Base-by-base conservation (phyloP, 1,140 invertebrate genomes). In the Trichoplusia ni region DNA sequence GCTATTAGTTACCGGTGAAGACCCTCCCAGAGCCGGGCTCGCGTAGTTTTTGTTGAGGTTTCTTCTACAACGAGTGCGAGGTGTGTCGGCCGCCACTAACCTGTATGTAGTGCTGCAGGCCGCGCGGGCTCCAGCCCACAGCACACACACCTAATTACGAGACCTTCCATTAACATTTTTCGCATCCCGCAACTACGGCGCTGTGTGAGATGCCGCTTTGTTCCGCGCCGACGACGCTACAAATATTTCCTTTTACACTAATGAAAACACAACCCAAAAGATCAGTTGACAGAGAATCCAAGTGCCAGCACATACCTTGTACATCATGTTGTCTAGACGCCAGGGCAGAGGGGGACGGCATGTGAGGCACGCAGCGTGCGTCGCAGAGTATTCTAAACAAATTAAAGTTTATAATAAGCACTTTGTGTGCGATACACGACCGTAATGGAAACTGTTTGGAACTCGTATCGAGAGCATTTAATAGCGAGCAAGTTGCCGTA, bases 341-440 rank as follows among this genome's bases (percentile, higher is more conserved):
- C 4, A 13, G 3, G 13, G 1, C n/a, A 35, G 16, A 1, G 5
- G 1, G 7, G 35, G 2, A n/a, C 8, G 44, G 25, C 11, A n/a
- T 31, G 23, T 8, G 25, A 16, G 0, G 27, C 27, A 13, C 2
- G 25, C 27, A 6, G 25, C 4, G 3, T 13, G 16, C 27, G 21
- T 11, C 7, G 21, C 33, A 37, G 18, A 21, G 18, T 21, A 23
- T 21, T 4, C 9, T 0, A 46, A 25, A 46, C 42, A 46, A 46
- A 46, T 46, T 25, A 46, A 42, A 59, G 49, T 53, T 53, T 53
- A 21, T 53, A 53, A 53, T 53, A 53, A 53, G 49, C 49, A 53
- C 35, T 53, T 53, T 53, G 31, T 53, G 35, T 21, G 29, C 49
- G 18, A 35, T 37, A 37, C 49, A n/a, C 29, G 49, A 19, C 29